Evolutionary conservation across 2,888 invertebrate species (phyloP), one percentile per base, ranked within the genome.

Genomic region (Megalurothrips usitatus): DNA sequence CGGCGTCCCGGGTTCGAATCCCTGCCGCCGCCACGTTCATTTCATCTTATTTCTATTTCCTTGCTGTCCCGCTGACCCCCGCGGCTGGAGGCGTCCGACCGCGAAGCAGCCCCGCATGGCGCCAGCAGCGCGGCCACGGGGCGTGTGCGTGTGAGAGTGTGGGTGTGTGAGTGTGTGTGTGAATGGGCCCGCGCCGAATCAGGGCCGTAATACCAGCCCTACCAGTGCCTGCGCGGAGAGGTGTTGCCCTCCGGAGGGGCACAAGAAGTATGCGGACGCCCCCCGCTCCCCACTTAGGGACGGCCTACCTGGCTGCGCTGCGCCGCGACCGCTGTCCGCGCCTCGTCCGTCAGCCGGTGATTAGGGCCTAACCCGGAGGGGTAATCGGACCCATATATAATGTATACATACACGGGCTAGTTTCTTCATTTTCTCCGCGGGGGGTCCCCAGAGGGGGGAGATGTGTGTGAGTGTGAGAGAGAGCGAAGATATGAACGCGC

Each of bases 371-470:
- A 58, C 58, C 58, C 58, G 17, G n/a, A 58, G 58, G 68, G 68
- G 68, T 75, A 75, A 75, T 75, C 68, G 34, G 34, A 43, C 34
- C 34, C 34, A 43, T 43, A 43, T 43, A 43, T 43, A 43, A 43
- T 43, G 34, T 6, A 43, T 43, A 43, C 34, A 43, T 6, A 26
- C 23, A 12, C 26, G 0, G 23, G 68, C 68, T 75, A 75, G 68
- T 75, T 75, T 75, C 68, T 75, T 75, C 68, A 75, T 75, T 75
- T 43, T 23, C 68, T 75, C 68, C 26, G 68, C 68, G 68, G 23
- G 68, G 26, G 68, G 68, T 75, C 34, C 6, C 68, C 26, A 26
- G 58, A 14, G 17, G 52, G 52, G 52, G 10, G 52, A 52, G 10
- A 19, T n/a, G n/a, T n/a, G n/a, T n/a, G n/a, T n/a, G 58, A n/a